Conservation (phyloP, 2,888 invertebrate species). For the Sympetrum striolatum region DNA sequence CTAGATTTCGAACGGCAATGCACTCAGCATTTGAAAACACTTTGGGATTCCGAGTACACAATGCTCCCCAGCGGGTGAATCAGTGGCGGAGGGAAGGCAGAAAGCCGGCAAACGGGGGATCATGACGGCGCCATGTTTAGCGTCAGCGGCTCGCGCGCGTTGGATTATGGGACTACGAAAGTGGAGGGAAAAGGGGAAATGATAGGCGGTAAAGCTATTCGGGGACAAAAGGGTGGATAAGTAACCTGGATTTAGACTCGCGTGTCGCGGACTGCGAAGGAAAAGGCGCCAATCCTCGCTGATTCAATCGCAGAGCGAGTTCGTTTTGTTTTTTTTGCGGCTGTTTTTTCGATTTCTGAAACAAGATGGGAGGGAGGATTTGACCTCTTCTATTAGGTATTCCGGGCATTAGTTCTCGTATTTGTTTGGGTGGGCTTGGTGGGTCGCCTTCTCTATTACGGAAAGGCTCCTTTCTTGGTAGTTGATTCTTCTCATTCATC, state of each 20-base stretch:
- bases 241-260: slow-evolving; percentile 15
- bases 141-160: background rate
- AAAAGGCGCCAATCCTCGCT: background rate
- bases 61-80: background rate
- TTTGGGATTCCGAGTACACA: slow-evolving; percentile 4
- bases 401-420: too few relatives aligned
- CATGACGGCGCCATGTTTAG: slow-evolving; percentile 10
- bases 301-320: background rate
- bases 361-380: background rate
- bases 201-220: background rate
- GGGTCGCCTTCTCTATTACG: too few relatives aligned
- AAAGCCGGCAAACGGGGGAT: background rate
- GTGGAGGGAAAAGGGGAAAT: background rate
- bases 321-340: background rate
- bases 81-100: background rate
- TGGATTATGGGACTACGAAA: background rate
- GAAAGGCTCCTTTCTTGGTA: too few relatives aligned
- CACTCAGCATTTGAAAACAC: slow-evolving; percentile 9
- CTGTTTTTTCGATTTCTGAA: background rate
- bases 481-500: too few relatives aligned
- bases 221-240: slow-evolving; percentile 23
- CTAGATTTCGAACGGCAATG: slow-evolving; percentile 13
- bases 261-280: background rate
- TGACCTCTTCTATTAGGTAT: background rate
- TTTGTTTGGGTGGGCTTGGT: too few relatives aligned